These are phyloP conservation scores for Porphyrio hochstetteri DNA, from an alignment of 2,113 vertebrate genomes.

Conservation along the genomic window DNA sequence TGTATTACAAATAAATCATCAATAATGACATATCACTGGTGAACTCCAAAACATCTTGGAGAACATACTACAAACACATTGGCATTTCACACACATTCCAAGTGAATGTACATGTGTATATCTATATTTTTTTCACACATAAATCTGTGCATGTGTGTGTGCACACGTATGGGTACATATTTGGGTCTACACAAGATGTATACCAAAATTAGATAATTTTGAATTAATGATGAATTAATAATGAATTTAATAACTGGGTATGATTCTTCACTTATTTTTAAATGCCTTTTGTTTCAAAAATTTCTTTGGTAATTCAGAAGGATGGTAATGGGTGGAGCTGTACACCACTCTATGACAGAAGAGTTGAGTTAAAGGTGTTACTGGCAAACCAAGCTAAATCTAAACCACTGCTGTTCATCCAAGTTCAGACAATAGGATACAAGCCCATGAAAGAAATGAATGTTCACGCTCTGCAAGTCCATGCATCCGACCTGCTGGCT, in stretches of 20 bases:
- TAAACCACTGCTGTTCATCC: background rate
- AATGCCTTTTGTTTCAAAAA: background rate
- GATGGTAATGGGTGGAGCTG: background rate
- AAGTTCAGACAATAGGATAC: background rate
- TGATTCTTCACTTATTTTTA: background rate
- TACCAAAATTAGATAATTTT: background rate
- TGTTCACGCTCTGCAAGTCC: background rate
- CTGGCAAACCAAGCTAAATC: background rate
- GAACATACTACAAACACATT: background rate
- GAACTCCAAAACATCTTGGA: background rate
- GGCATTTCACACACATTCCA: background rate
- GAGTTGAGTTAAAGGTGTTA: background rate
- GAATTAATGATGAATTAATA: background rate
- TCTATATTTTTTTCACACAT: background rate
- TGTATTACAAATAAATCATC: background rate
- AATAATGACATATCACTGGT: background rate
- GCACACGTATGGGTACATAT: background rate
- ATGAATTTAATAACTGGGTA: background rate
- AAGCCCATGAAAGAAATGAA: background rate
- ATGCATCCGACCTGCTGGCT: background rate
- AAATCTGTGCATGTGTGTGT: background rate
- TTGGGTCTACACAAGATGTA: background rate
- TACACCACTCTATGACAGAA: background rate
- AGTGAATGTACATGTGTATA: background rate
- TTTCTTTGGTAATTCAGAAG: rapidly evolving